Base-by-base conservation (phyloP, 1,140 invertebrate genomes). In the Drosophila pectinifera region DNA sequence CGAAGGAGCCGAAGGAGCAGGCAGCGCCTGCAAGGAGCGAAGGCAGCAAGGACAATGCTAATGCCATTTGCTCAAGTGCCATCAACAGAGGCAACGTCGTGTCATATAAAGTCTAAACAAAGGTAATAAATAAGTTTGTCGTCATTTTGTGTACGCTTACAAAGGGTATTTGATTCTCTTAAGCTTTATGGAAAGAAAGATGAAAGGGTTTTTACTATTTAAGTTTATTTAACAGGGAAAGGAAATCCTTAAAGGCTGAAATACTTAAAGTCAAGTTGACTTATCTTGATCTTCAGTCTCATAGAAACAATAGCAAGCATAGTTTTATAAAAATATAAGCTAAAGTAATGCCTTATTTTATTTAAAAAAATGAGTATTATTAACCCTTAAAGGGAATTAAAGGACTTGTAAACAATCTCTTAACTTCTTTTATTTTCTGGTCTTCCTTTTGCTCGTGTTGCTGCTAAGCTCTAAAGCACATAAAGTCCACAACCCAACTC, bases 81-180 rank as follows among this genome's bases (percentile, higher is more conserved):
- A 78, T 85, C 81, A 80, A 51, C 78, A 22, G 24, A 46, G 64
- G 64, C 67, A 18, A 39, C 42, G 38, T 46, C 69, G 77, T 80
- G 78, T 70, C 84, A 63, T 85, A 85, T 85, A 85, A 85, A 85
- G 81, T 85, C 78, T 70, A 85, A 85, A 80, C 81, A 85, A 85
- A 85, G 81, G 77, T 85, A 85, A 85, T 85, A 85, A 85, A 85
- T 85, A 85, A 85, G 81, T 80, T 85, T 58, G 49, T 38, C 34
- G 10, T 69, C 45, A 28, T 28, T 75, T 75, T 63, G 31, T 26
- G 10, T 57, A 26, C 49, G 4, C 67, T 56, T 34, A 16, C 14
- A 18, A 28, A n/a, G 43, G 31, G 62, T 3, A 34, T 39, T 48
- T 41, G 14, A 41, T 16, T 39, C 39, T 43, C 11, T 10, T 14